Evolutionary conservation across 2,888 invertebrate genomes (phyloP).

Genomic region (Steinernema carpocapsae): DNA sequence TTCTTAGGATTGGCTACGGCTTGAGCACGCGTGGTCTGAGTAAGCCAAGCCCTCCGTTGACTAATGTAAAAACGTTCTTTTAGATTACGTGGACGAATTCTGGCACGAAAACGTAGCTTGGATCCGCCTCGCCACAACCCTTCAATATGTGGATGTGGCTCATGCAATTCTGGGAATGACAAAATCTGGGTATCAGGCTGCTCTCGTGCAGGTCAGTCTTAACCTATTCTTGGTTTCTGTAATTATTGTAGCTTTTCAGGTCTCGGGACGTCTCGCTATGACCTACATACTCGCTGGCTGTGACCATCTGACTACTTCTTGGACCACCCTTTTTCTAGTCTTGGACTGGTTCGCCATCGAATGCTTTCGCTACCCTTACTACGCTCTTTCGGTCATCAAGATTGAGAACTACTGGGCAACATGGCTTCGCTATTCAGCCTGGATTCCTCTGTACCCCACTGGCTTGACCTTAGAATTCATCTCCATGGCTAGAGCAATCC

Average conservation of each 20-base stretch:
- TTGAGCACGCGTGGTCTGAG: conserved; percentile 36
- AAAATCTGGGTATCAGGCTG: conserved; percentile 42
- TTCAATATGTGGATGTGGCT: conserved; percentile 45
- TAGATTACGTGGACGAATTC: conserved; percentile 41
- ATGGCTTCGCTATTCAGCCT: conserved; percentile 89
- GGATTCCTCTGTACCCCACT: conserved; percentile 90
- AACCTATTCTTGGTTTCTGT: not conserved
- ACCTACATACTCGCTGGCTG: conserved; percentile 84
- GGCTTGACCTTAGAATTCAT: conserved; percentile 82
- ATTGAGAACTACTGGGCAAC: conserved; percentile 80
- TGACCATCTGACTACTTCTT: conserved; percentile 83
- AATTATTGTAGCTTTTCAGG: conserved; percentile 69
- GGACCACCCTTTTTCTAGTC: conserved; percentile 86
- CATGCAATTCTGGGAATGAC: conserved; percentile 42
- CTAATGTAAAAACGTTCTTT: conserved; percentile 35
- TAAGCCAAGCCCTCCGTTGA: conserved; percentile 15
- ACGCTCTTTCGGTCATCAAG: conserved; percentile 81
- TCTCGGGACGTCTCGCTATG: conserved; percentile 80
- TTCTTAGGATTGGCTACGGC: conserved; percentile 34
- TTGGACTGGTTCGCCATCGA: conserved; percentile 83
- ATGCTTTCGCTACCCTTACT: conserved; percentile 83
- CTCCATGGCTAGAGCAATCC: conserved; percentile 77
- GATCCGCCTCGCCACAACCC: conserved; percentile 40
- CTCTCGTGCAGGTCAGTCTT: conserved; percentile 37
- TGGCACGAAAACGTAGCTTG: conserved; percentile 36